Percentiles rank a stretch among this genome's conserved stretches.
Evolutionary conservation across 92 coral and sea anemone species (phyloP).

Genomic region (Montipora capitata): DNA sequence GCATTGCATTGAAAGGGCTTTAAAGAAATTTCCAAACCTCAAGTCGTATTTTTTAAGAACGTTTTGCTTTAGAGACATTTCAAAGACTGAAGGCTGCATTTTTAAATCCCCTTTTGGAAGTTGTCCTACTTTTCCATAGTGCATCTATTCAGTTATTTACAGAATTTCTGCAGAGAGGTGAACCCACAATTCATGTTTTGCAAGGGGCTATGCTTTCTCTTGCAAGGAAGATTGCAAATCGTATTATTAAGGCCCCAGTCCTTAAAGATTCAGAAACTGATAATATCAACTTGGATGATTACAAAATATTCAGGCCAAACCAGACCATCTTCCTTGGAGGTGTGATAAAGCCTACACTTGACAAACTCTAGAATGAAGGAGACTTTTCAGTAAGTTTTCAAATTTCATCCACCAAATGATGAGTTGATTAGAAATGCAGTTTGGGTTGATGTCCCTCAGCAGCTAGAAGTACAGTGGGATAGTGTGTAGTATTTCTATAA

Average conservation of each 20-base stretch:
- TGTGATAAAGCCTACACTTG: conserved; percentile 38
- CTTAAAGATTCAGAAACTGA: conserved; percentile 30
- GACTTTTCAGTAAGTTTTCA: neutral
- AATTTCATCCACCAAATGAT: conserved; percentile 21
- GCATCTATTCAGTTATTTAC: conserved; percentile 67
- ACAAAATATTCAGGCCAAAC: conserved; percentile 24
- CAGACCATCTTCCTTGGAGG: conserved; percentile 39
- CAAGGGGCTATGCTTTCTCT: conserved; percentile 38
- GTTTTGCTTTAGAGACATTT: conserved; percentile 44
- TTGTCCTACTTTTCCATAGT: conserved; percentile 56
- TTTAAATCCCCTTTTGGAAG: conserved; percentile 48
- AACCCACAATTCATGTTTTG: conserved; percentile 48
- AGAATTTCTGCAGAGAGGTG: conserved; percentile 58
- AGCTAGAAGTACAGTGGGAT: too few species aligned
- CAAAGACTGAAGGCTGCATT: conserved; percentile 54
- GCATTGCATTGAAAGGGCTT: conserved; percentile 51
- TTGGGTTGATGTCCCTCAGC: conserved; percentile 35
- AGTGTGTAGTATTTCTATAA: too few species aligned
- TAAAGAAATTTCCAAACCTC: conserved; percentile 59
- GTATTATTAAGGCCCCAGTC: conserved; percentile 30
- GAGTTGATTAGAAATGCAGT: too few species aligned
- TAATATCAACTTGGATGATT: conserved; percentile 26
- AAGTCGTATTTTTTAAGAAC: conserved; percentile 33
- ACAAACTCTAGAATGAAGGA: conserved; percentile 39
- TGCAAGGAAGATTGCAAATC: conserved; percentile 49